Conservation (phyloP, 2,888 invertebrate species). For the Apoda limacodes region DNA sequence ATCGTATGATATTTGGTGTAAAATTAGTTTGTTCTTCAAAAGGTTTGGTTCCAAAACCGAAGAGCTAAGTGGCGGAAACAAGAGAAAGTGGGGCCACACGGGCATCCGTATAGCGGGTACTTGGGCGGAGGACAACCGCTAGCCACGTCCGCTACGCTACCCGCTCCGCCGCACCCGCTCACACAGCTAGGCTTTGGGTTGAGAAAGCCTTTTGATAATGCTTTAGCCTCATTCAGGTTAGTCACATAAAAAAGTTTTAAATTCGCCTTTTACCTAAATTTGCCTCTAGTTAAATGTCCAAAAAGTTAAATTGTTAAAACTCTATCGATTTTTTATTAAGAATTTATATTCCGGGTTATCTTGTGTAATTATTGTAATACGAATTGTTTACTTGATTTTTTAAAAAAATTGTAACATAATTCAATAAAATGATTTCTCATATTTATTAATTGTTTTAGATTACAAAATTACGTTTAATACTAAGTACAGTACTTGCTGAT, state of each 20-base stretch:
- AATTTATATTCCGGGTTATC: constrained; percentile 13
- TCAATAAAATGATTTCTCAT: no score
- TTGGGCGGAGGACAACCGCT: constrained; percentile 73
- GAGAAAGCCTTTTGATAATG: constrained; percentile 78
- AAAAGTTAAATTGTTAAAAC: constrained; percentile 7
- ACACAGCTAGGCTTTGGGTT: constrained; percentile 80
- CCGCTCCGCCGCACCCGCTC: constrained; percentile 80
- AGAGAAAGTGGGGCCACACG: constrained; percentile 92
- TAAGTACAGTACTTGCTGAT: no score
- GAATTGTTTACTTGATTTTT: no score
- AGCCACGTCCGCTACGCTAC: constrained; percentile 75
- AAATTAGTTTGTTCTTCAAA: no score
- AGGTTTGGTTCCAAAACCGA: constrained; percentile 96
- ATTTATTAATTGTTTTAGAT: no score
- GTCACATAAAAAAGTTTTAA: no score
- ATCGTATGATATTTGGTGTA: no score
- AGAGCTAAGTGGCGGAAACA: constrained; percentile 94
- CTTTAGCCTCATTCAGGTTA: constrained; percentile 79
- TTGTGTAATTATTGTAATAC: no score
- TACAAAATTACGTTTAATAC: no score
- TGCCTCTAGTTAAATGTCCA: constrained; percentile 2
- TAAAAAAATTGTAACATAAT: no score
- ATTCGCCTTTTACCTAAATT: constrained; percentile 3
- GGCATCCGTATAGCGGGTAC: constrained; percentile 90
- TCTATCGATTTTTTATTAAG: constrained; percentile 6